A percentile compares a stretch with the other conserved stretches of the same genome.
phyloP scores from a whole-genome alignment of 2,888 invertebrate species.

The Limulus polyphemus region DNA sequence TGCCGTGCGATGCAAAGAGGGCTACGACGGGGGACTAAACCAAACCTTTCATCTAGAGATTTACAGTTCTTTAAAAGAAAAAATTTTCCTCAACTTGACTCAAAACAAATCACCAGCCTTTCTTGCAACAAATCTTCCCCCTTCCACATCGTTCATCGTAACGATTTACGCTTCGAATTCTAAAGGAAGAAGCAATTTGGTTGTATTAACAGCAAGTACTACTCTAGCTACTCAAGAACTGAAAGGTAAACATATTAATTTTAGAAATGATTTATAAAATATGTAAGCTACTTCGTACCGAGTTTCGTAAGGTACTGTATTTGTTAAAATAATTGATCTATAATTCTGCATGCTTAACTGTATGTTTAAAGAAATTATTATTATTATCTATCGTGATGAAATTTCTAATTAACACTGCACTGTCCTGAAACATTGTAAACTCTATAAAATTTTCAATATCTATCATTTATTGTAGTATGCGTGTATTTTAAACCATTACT shows the following conservation, averaged over 20 bases:
- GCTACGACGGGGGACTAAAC: slow-evolving; percentile 76
- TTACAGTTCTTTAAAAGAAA: slow-evolving; percentile 46
- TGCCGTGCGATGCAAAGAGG: slow-evolving; percentile 65
- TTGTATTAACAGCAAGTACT: slow-evolving; percentile 64
- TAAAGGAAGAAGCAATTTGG: slow-evolving; percentile 70
- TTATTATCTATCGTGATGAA: too few relatives aligned
- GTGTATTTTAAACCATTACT: too few relatives aligned
- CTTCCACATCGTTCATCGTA: slow-evolving; percentile 62
- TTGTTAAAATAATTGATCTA: too few relatives aligned
- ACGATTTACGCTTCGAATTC: slow-evolving; percentile 65
- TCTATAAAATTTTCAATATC: too few relatives aligned
- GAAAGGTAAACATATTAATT: slow-evolving; percentile 11
- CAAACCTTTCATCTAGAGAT: slow-evolving; percentile 75
- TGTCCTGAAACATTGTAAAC: too few relatives aligned
- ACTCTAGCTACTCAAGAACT: slow-evolving; percentile 18
- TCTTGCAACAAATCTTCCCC: slow-evolving; percentile 54
- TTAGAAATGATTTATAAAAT: too few relatives aligned
- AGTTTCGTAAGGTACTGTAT: too few relatives aligned
- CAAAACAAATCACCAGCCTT: slow-evolving; percentile 52
- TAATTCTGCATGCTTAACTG: too few relatives aligned
- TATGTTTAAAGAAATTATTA: too few relatives aligned
- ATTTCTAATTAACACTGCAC: too few relatives aligned
- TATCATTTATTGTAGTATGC: too few relatives aligned
- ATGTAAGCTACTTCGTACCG: too few relatives aligned
- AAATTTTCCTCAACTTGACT: slow-evolving; percentile 60